Base-by-base conservation (phyloP, 2,797 vertebrate genomes). In the Smutsia gigantea region DNA sequence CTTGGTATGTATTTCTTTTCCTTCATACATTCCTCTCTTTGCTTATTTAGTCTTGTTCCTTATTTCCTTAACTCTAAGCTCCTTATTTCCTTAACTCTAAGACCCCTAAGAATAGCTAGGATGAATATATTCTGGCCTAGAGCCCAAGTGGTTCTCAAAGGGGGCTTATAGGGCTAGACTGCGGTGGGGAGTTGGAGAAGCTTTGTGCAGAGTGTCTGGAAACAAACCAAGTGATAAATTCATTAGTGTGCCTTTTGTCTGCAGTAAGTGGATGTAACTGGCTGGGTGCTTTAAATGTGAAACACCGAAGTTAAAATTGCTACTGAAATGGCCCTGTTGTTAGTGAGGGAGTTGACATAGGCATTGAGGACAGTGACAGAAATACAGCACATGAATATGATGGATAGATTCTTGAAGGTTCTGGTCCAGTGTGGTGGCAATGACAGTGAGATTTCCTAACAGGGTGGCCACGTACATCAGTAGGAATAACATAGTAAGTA, bases 291-390 rank as follows among this genome's bases (percentile, higher is more conserved):
- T 93, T 93, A 77, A 79, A 79, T 89, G 64, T 85, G 72, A 92
- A 46, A 92, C 19, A 57, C 49, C 34, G 27, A 57, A 95, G 78
- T 71, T 53, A 82, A 94, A 96, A 81, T 77, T 90, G 49, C 49
- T 75, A 9, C 7, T 55, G 51, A 78, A 55, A 55, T 55, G n/a
- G 53, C 51, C 13, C 21, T 8, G 1, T 78, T 78, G n/a, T 55
- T 13, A 37, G 55, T 19, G 18, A 55, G 75, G 55, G 51, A 25
- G 75, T 78, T 37, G 34, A 78, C n/a, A 55, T 4, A 25, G n/a
- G n/a, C 75, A 27, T 37, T 37, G 51, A n/a, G 21, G 75, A 37
- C 51, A 55, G 75, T 37, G 51, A 34, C 51, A 37, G 51, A 78
- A 78, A 78, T 55, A 37, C 0, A 37, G 75, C 51, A 25, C n/a